phyloP scores from a whole-genome alignment of 2,888 invertebrate genomes.

The Nemoura dubitans region DNA sequence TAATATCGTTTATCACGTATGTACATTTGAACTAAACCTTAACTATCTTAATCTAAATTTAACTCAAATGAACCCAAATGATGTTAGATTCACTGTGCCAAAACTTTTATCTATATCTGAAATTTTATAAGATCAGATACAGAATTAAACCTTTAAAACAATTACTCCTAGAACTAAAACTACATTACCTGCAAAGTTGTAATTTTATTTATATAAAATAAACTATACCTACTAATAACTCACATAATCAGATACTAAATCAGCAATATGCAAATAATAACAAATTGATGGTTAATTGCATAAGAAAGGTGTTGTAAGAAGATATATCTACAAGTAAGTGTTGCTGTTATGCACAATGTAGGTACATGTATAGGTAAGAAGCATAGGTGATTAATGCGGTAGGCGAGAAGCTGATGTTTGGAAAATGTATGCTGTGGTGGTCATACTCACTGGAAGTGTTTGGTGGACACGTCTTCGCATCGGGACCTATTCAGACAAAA shows the following conservation, averaged over 20 bases:
- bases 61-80: background rate
- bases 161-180: background rate
- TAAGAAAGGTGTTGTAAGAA: background rate
- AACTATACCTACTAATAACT: background rate
- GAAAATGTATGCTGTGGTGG: background rate
- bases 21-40: background rate
- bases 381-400: background rate
- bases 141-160: background rate
- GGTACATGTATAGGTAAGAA: background rate
- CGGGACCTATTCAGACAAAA: constrained; percentile 63
- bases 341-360: background rate
- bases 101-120: background rate
- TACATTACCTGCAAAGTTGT: background rate
- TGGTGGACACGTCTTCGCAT: constrained; percentile 67
- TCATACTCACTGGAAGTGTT: constrained; percentile 68
- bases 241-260: background rate
- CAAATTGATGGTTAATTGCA: background rate
- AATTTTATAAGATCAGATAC: background rate
- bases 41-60: background rate
- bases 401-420: background rate
- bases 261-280: too few species aligned
- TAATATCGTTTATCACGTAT: background rate
- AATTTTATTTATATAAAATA: background rate
- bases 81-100: background rate
- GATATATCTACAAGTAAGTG: background rate